Percentiles rank a stretch among this genome's conserved stretches.
Conservation (phyloP, 2,113 vertebrate species). For the Clupea harengus region DNA sequence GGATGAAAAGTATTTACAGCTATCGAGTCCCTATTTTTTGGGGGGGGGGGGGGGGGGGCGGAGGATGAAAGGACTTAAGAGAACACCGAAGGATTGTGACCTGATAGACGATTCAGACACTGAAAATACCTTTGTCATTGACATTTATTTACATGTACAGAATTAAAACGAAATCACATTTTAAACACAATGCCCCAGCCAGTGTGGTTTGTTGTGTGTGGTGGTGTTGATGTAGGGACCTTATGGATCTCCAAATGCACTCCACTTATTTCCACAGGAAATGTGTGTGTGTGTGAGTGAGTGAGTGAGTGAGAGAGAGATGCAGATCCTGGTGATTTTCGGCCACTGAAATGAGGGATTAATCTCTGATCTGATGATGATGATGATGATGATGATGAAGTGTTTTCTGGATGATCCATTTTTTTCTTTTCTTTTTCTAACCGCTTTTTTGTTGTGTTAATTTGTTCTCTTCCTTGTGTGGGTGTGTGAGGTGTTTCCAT, state of each 20-base stretch:
- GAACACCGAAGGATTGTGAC: slow-evolving; percentile 50
- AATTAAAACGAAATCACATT: slow-evolving; percentile 64
- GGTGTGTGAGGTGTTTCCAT: background rate
- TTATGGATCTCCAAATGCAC: background rate
- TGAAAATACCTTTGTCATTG: slow-evolving; percentile 60
- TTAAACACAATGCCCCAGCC: slow-evolving; percentile 61
- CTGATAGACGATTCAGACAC: slow-evolving; percentile 50
- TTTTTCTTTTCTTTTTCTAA: background rate
- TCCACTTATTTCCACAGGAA: background rate
- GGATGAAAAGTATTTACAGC: background rate
- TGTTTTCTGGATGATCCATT: background rate
- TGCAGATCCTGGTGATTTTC: slow-evolving; percentile 73
- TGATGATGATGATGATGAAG: background rate
- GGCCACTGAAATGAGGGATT: slow-evolving; percentile 71
- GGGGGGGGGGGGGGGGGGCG: no score
- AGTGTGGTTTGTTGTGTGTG: slow-evolving; percentile 51
- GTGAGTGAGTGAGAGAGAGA: background rate
- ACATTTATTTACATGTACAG: slow-evolving; percentile 74
- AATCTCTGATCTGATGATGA: background rate
- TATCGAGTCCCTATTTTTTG: background rate
- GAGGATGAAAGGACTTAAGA: slow-evolving; percentile 20
- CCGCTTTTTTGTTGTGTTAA: background rate
- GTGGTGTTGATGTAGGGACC: background rate
- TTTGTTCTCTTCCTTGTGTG: slow-evolving; percentile 5
- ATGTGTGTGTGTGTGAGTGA: slow-evolving; percentile 19